Evolutionary conservation across 2,113 vertebrate genomes (phyloP).

Genomic region (Capricornis sumatraensis): DNA sequence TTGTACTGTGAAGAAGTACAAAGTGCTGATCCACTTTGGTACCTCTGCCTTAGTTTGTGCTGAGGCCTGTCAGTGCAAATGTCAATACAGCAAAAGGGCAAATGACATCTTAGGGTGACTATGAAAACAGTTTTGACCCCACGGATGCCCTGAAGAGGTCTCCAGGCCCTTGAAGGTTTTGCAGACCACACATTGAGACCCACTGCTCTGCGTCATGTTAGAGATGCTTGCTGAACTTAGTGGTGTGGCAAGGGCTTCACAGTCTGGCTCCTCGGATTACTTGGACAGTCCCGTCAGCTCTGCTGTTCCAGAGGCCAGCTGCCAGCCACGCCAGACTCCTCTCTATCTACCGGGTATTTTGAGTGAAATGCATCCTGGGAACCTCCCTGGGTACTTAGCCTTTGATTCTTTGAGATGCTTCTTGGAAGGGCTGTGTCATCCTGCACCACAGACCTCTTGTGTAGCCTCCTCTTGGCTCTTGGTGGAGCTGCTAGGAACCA

Average conservation of each 20-base stretch:
- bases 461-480: background rate
- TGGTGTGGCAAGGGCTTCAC: too few species aligned
- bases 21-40: background rate
- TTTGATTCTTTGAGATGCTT: background rate
- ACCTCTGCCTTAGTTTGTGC: background rate
- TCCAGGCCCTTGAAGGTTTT: background rate
- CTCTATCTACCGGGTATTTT: background rate
- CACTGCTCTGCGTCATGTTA: background rate
- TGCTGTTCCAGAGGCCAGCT: background rate
- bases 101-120: background rate
- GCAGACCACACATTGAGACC: background rate
- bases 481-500: background rate
- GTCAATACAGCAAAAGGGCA: background rate
- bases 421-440: background rate
- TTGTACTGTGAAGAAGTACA: background rate
- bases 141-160: background rate
- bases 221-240: background rate
- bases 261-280: background rate
- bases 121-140: background rate
- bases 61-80: background rate
- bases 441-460: background rate
- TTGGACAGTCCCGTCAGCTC: background rate
- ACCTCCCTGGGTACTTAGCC: background rate
- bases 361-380: background rate
- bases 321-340: background rate